Conservation (phyloP, 2,113 vertebrate genomes). For the Thunnus maccoyii region DNA sequence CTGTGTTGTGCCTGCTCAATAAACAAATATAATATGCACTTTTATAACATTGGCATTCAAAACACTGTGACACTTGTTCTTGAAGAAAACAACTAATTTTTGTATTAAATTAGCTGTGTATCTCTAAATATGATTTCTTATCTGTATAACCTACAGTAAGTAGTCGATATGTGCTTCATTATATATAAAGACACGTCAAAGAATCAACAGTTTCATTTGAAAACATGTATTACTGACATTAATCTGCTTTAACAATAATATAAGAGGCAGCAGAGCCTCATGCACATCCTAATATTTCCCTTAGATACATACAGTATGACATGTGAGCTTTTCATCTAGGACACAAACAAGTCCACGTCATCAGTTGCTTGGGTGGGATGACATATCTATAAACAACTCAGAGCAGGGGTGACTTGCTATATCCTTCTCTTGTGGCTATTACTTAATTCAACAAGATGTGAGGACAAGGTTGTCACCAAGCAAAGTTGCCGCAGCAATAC, state of each 20-base stretch:
- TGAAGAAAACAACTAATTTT: too few relatives aligned
- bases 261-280: background rate
- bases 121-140: too few relatives aligned
- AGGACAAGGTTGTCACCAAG: constrained; percentile 62
- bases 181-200: background rate
- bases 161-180: background rate
- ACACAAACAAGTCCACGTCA: constrained; percentile 69
- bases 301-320: constrained; percentile 33
- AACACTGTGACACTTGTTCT: background rate
- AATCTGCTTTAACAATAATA: background rate
- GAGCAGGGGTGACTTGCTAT: constrained; percentile 60
- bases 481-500: constrained; percentile 50
- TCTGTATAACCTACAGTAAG: too few relatives aligned
- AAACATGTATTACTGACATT: background rate
- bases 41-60: background rate
- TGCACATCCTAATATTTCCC: constrained; percentile 2
- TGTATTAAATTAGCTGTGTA: too few relatives aligned
- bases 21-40: background rate
- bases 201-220: background rate
- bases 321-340: constrained; percentile 68
- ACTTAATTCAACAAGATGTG: constrained; percentile 76
- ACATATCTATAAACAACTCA: constrained; percentile 69
- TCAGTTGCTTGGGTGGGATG: constrained; percentile 56
- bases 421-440: constrained; percentile 62
- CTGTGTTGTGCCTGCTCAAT: background rate